Conservation (phyloP, 2,888 invertebrate species). For the Spisula solida region DNA sequence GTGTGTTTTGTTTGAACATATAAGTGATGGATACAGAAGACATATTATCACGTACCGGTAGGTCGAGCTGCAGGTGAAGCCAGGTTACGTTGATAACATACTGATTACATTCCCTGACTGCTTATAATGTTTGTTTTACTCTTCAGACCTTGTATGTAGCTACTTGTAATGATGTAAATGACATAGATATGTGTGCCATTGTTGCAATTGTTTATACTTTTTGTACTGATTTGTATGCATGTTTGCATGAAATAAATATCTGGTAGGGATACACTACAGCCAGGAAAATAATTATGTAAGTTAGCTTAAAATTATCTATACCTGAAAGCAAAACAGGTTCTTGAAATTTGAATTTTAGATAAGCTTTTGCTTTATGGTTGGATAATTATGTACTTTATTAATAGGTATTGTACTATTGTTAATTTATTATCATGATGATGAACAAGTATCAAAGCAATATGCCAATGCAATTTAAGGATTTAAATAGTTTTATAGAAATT, state of each 20-base stretch:
- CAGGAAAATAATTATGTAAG: background rate
- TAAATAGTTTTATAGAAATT: no score
- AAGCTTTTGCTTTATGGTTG: no score
- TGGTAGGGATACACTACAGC: background rate
- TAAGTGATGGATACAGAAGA: background rate
- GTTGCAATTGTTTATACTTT: background rate
- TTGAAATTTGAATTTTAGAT: no score
- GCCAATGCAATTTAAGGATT: no score
- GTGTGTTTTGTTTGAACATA: background rate
- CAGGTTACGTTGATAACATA: background rate
- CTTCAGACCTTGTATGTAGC: background rate
- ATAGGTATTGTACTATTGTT: no score
- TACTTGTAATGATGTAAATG: background rate
- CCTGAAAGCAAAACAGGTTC: no score
- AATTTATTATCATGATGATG: no score
- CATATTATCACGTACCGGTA: background rate
- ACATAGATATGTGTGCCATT: constrained; percentile 7
- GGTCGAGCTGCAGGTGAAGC: background rate
- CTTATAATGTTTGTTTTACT: constrained; percentile 2
- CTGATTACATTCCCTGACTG: background rate
- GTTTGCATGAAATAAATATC: background rate
- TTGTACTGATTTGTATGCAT: background rate
- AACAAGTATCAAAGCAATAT: no score
- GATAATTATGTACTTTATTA: no score
- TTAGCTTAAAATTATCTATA: background rate